Conservation (phyloP, 2,888 invertebrate genomes). For the Ypsolopha sequella region DNA sequence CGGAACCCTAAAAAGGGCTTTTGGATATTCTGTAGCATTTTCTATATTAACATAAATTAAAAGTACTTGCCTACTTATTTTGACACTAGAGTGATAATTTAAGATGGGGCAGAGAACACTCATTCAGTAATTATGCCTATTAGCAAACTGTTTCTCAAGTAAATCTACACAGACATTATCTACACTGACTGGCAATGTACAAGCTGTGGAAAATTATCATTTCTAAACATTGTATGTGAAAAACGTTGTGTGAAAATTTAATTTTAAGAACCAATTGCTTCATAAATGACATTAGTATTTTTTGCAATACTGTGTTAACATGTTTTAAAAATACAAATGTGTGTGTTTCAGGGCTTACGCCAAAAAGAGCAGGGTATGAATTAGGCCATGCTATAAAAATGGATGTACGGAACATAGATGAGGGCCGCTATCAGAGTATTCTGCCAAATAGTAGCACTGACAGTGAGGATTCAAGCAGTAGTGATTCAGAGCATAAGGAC, state of each 20-base stretch:
- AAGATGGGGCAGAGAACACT: constrained; percentile 1
- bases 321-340: background rate
- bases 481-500: constrained; percentile 16
- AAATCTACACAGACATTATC: constrained; percentile 7
- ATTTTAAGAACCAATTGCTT: background rate
- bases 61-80: background rate
- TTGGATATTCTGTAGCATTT: background rate
- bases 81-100: constrained; percentile 8
- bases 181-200: constrained; percentile 26
- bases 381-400: constrained; percentile 61
- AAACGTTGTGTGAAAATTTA: constrained; percentile 8
- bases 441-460: constrained; percentile 33
- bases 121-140: constrained; percentile 11
- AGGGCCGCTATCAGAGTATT: constrained; percentile 46
- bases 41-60: background rate
- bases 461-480: constrained; percentile 21
- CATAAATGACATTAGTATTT: no score
- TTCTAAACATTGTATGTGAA: constrained; percentile 37
- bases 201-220: constrained; percentile 49
- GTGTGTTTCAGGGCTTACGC: constrained; percentile 51
- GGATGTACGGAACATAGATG: constrained; percentile 52
- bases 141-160: constrained; percentile 11
- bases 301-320: background rate
- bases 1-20: no score
- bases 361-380: constrained; percentile 50